Conservation (phyloP, 2,797 vertebrate genomes). For the Acanthurus lineatus region DNA sequence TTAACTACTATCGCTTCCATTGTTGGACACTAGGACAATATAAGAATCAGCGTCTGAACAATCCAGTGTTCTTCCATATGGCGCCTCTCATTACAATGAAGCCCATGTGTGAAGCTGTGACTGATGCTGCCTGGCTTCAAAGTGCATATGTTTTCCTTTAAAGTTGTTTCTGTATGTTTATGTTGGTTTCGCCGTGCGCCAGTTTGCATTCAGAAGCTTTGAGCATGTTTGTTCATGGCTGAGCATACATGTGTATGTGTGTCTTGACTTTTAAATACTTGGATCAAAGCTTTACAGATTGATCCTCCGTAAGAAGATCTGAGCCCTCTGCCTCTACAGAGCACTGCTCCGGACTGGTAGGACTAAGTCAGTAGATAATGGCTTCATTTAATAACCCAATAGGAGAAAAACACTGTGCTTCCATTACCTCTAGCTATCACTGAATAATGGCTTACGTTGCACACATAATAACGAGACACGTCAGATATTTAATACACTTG, state of each 20-base stretch:
- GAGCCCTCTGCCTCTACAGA: constrained; percentile 27
- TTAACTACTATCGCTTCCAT: background rate
- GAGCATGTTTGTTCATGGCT: constrained; percentile 39
- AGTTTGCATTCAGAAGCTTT: constrained; percentile 46
- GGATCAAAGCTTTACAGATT: constrained; percentile 46
- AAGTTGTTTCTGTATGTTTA: constrained; percentile 27
- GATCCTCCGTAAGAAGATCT: constrained; percentile 25
- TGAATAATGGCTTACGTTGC: background rate
- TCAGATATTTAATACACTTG: background rate
- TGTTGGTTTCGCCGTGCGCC: constrained; percentile 6
- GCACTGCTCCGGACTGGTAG: constrained; percentile 50
- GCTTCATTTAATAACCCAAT: constrained; percentile 39
- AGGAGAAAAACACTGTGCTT: constrained; percentile 14
- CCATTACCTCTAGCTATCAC: constrained; percentile 6
- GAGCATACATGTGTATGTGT: constrained; percentile 16
- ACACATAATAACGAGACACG: constrained; percentile 4
- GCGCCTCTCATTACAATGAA: constrained; percentile 3
- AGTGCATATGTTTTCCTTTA: constrained; percentile 27
- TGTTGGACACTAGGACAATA: background rate
- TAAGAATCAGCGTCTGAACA: background rate
- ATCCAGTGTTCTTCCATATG: background rate
- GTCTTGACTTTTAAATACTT: constrained; percentile 44
- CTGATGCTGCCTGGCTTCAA: constrained; percentile 27
- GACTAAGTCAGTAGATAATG: constrained; percentile 46
- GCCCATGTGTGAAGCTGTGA: constrained; percentile 9